These are phyloP conservation scores for Pseudorhiza aurosa DNA, from an alignment of 30 jellyfish, hydroid and myxozoan genomes.

Conservation along the genomic window DNA sequence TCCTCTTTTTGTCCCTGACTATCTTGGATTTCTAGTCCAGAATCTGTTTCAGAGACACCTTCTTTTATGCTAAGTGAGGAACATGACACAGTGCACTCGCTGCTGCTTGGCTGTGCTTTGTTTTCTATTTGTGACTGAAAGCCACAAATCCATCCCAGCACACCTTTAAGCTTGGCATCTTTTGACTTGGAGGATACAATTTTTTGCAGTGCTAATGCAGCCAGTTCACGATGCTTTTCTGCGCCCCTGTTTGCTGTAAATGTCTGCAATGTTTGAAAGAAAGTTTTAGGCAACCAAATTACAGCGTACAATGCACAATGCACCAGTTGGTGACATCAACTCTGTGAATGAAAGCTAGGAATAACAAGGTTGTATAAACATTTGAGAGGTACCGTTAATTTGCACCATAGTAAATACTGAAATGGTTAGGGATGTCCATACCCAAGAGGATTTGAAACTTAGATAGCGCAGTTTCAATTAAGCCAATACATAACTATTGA, in stretches of 20 bases:
- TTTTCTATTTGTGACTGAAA: background rate
- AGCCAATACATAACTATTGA: no score
- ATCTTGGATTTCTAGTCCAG: background rate
- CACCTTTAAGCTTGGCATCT: background rate
- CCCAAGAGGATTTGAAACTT: no score
- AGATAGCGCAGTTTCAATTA: no score
- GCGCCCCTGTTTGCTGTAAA: background rate
- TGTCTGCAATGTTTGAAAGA: background rate
- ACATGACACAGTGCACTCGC: background rate
- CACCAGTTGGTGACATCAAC: no score
- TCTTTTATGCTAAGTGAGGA: background rate
- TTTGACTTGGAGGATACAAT: background rate
- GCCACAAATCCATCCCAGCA: background rate
- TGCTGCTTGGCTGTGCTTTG: background rate
- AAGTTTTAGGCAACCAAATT: background rate
- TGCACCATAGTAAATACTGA: no score
- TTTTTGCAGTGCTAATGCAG: background rate
- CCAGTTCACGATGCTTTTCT: background rate
- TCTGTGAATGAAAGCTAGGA: no score
- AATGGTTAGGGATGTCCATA: no score
- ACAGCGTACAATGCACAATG: no score
- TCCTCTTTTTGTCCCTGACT: background rate
- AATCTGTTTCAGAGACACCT: background rate
- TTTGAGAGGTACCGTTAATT: no score
- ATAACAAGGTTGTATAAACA: no score